A percentile compares a stretch with the other conserved stretches of the same genome.
Evolutionary conservation across 2,113 vertebrate species (phyloP).

Genomic region (Rhinopomastus cyanomelas): DNA sequence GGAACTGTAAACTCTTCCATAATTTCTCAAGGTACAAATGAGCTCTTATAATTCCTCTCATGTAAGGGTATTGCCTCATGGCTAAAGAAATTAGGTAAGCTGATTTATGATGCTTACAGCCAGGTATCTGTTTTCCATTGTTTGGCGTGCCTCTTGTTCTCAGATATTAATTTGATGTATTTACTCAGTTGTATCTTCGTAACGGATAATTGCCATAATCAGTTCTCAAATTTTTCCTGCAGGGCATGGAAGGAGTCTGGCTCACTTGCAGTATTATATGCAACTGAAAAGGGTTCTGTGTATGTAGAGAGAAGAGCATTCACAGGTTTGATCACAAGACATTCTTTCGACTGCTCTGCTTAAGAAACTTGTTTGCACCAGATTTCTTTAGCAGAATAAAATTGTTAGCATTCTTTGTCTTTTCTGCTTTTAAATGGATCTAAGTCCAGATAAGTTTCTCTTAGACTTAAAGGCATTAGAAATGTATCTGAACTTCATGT

Average conservation of each 20-base stretch:
- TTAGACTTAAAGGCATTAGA: background rate
- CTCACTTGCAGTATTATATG: background rate
- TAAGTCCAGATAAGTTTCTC: background rate
- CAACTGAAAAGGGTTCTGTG: background rate
- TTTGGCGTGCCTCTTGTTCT: background rate
- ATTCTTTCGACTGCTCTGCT: background rate
- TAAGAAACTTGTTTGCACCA: rapidly evolving
- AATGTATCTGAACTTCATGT: background rate
- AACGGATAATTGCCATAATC: background rate
- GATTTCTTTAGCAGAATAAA: background rate
- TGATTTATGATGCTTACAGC: background rate
- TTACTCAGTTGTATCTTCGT: background rate
- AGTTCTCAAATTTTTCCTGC: background rate
- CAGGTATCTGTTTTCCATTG: background rate
- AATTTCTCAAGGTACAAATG: background rate
- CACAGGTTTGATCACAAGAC: conserved; percentile 15
- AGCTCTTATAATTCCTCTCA: background rate
- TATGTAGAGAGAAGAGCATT: background rate
- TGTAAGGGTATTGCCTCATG: background rate
- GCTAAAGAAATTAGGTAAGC: background rate
- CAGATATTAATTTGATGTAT: background rate
- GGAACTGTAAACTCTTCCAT: background rate
- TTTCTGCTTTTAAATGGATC: background rate
- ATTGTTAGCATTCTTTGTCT: background rate
- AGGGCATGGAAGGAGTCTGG: background rate